Percentiles rank a stretch among this genome's conserved stretches.
These are phyloP conservation scores for Trichonephila inaurata DNA, from an alignment of 1,140 invertebrate species.

Conservation along the genomic window DNA sequence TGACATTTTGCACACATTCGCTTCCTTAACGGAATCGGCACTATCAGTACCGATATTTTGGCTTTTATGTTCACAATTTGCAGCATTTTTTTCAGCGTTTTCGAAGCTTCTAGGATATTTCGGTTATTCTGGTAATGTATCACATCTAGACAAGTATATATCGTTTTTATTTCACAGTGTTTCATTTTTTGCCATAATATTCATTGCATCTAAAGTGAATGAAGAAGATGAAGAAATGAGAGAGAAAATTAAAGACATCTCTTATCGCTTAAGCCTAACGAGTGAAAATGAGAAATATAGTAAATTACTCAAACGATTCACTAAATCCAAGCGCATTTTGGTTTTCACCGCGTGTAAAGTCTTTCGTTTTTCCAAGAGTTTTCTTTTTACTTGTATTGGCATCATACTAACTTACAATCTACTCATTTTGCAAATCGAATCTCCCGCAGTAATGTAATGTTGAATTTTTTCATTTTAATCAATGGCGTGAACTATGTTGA, in stretches of 20 bases:
- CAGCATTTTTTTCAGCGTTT: neutral
- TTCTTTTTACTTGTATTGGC: neutral
- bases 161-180: neutral
- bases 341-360: neutral
- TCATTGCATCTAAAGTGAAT: neutral
- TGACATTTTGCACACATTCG: neutral
- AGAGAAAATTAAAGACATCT: neutral
- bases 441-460: too few relatives aligned
- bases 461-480: too few relatives aligned
- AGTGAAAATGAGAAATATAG: neutral
- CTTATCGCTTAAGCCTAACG: neutral
- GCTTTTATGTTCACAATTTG: neutral
- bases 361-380: neutral
- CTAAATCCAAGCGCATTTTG: neutral
- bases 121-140: neutral
- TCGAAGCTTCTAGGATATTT: neutral
- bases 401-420: conserved; percentile 30
- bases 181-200: conserved; percentile 27
- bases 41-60: neutral
- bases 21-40: neutral
- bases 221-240: conserved; percentile 2
- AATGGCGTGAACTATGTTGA: too few relatives aligned
- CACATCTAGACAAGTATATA: neutral
- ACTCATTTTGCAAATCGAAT: neutral
- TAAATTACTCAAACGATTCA: neutral